Conservation (phyloP, 2,888 invertebrate species). For the Mesorhabditis belari region DNA sequence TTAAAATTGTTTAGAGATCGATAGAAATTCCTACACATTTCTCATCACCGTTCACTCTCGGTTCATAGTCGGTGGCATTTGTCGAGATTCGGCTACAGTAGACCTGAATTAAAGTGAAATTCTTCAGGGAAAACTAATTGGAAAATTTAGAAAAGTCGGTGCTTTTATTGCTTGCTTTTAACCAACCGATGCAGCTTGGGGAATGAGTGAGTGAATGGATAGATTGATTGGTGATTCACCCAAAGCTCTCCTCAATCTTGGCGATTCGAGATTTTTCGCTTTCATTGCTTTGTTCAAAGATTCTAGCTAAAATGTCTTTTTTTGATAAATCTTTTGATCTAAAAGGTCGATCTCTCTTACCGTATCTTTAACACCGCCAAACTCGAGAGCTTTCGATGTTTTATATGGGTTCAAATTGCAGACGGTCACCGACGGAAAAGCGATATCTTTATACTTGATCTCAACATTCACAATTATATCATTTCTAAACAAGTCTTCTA, state of each 20-base stretch:
- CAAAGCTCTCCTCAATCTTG: neutral
- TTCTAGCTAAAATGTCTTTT: slow-evolving; percentile 38
- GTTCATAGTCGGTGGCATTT: slow-evolving; percentile 1
- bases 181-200: neutral
- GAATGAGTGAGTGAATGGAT: neutral
- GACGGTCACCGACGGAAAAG: slow-evolving; percentile 48
- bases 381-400: slow-evolving; percentile 40
- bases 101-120: neutral
- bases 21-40: slow-evolving; percentile 1
- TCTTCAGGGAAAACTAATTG: too few species aligned
- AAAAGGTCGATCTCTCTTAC: slow-evolving; percentile 18
- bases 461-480: slow-evolving; percentile 52
- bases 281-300: slow-evolving; percentile 42
- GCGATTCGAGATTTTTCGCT: neutral
- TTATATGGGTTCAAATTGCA: slow-evolving; percentile 52
- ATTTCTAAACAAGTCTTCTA: slow-evolving; percentile 23
- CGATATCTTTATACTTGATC: slow-evolving; percentile 50
- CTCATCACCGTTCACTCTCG: neutral
- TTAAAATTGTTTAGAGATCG: neutral
- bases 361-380: slow-evolving; percentile 38
- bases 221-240: neutral
- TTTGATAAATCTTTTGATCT: too few species aligned
- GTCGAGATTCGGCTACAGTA: neutral
- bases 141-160: neutral
- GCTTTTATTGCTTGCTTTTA: too few species aligned